Evolutionary conservation across 1,140 invertebrate species (phyloP).

Genomic region (Ladona fulva): DNA sequence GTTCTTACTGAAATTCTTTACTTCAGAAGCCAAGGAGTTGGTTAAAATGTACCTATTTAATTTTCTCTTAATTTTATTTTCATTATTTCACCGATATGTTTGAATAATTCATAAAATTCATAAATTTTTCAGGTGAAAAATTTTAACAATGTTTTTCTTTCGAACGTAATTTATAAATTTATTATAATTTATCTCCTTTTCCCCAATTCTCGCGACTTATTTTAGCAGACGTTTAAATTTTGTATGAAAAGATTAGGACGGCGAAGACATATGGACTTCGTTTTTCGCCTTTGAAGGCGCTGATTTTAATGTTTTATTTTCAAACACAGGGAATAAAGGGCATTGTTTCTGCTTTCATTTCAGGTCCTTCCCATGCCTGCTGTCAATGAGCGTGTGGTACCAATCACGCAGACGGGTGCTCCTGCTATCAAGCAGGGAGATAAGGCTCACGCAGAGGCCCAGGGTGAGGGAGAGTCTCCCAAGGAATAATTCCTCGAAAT

Average conservation of each 20-base stretch:
- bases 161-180: too few relatives aligned
- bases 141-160: background rate
- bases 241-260: too few relatives aligned
- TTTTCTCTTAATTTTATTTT: background rate
- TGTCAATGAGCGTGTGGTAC: conserved; percentile 35
- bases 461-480: background rate
- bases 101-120: background rate
- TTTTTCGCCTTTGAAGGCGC: too few relatives aligned
- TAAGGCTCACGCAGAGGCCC: background rate
- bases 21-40: too few relatives aligned
- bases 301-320: too few relatives aligned
- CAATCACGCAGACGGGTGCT: conserved; percentile 41
- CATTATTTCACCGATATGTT: background rate
- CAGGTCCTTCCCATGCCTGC: background rate
- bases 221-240: too few relatives aligned
- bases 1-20: too few relatives aligned
- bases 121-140: background rate
- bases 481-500: background rate
- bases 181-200: too few relatives aligned
- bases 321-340: too few relatives aligned
- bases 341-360: background rate
- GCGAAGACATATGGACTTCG: too few relatives aligned
- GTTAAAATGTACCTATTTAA: background rate
- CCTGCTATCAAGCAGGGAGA: conserved; percentile 33
- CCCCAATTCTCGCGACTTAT: too few relatives aligned